These are phyloP conservation scores for Lemur catta DNA, from an alignment of 2,797 vertebrate species.

Conservation along the genomic window DNA sequence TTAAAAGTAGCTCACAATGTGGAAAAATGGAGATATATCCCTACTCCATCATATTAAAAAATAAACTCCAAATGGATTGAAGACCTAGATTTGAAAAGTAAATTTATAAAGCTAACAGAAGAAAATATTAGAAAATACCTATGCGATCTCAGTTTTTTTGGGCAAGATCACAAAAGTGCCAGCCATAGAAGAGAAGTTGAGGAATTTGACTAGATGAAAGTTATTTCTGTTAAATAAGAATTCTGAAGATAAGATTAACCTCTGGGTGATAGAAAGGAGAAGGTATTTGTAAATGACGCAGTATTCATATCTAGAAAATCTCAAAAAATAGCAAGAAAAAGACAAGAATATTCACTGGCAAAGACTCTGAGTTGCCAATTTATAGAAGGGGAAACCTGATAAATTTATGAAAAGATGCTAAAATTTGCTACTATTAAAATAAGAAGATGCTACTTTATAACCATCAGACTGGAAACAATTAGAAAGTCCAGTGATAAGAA, in stretches of 20 bases:
- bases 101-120: constrained; percentile 18
- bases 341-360: not conserved
- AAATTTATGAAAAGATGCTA: not conserved
- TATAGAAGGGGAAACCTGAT: not conserved
- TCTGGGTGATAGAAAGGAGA: not conserved
- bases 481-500: not conserved
- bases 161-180: not conserved
- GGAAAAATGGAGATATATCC: not conserved
- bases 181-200: not conserved
- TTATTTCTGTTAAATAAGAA: constrained; percentile 18
- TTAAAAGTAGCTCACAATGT: not conserved
- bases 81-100: not conserved
- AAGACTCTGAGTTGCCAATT: not conserved
- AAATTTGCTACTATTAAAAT: not conserved
- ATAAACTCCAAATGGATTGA: not conserved
- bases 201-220: not conserved
- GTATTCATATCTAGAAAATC: not conserved
- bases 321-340: not conserved
- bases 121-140: not conserved
- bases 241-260: not conserved
- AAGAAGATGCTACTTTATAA: not conserved
- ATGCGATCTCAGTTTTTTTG: not conserved
- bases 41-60: not conserved
- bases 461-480: not conserved
- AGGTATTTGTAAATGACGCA: not conserved